Percentiles rank a stretch among this genome's conserved stretches.
Evolutionary conservation across 2,113 vertebrate genomes (phyloP).

Genomic region (Hypomesus transpacificus): DNA sequence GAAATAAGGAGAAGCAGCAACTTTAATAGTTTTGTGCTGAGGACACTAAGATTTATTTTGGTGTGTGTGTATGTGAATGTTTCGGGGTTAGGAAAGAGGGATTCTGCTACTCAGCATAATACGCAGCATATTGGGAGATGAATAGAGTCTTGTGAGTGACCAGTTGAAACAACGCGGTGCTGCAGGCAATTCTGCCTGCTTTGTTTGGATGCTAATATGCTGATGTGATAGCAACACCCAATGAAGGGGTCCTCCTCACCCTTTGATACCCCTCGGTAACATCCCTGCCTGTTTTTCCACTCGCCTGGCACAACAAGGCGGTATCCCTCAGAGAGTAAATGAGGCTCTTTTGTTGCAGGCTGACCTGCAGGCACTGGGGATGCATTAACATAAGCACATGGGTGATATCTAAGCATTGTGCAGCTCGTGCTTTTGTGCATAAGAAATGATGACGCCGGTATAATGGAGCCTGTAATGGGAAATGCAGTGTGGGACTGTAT

Average conservation of each 20-base stretch:
- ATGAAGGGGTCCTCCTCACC: slow-evolving; percentile 61
- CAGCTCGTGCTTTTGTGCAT: slow-evolving; percentile 48
- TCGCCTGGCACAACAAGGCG: slow-evolving; percentile 59
- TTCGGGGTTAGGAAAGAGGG: slow-evolving; percentile 8
- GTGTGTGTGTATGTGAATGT: no score
- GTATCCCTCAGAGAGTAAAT: slow-evolving; percentile 68
- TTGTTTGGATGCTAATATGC: slow-evolving; percentile 76
- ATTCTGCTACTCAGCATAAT: slow-evolving; percentile 69
- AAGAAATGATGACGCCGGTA: slow-evolving; percentile 53
- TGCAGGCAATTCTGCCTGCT: slow-evolving; percentile 66
- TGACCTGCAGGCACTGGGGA: slow-evolving; percentile 65
- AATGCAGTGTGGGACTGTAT: slow-evolving; percentile 13
- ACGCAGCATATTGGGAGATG: slow-evolving; percentile 64
- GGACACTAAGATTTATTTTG: slow-evolving; percentile 44
- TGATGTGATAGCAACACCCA: slow-evolving; percentile 70
- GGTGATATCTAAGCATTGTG: slow-evolving; percentile 59
- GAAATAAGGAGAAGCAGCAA: slow-evolving; percentile 63
- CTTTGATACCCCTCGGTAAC: slow-evolving; percentile 68
- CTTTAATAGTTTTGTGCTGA: slow-evolving; percentile 67
- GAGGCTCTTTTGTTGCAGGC: slow-evolving; percentile 63
- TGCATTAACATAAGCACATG: slow-evolving; percentile 65
- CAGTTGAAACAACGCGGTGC: slow-evolving; percentile 63
- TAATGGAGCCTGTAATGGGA: slow-evolving; percentile 36
- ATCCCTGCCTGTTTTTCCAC: slow-evolving; percentile 60
- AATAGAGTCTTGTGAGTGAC: slow-evolving; percentile 68